These are phyloP conservation scores for Stenotaenia linearis DNA, from an alignment of 2,888 invertebrate species.

Conservation along the genomic window DNA sequence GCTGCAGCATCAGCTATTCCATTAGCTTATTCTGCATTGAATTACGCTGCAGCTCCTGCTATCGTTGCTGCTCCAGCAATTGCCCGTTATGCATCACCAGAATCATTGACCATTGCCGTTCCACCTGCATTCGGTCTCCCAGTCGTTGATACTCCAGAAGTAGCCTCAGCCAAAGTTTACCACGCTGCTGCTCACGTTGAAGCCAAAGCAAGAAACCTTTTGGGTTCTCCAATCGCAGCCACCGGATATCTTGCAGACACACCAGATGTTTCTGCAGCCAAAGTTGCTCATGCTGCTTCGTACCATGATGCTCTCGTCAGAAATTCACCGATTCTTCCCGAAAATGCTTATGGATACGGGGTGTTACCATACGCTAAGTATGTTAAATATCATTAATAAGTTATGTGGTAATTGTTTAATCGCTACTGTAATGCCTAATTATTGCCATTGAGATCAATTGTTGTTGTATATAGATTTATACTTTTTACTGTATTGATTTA, in stretches of 20 bases:
- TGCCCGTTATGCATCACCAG: neutral
- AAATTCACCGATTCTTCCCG: neutral
- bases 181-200: neutral
- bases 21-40: too few species aligned
- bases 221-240: neutral
- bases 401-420: neutral
- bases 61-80: neutral
- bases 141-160: neutral
- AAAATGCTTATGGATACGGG: neutral
- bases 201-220: neutral
- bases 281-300: neutral
- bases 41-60: neutral
- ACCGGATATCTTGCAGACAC: neutral
- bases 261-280: neutral
- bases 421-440: neutral
- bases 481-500: neutral
- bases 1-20: too few species aligned
- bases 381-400: neutral
- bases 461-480: neutral
- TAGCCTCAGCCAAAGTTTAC: neutral
- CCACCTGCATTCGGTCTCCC: constrained; percentile 2
- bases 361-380: neutral
- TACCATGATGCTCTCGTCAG: neutral
- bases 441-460: neutral
- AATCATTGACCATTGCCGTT: neutral